These are phyloP conservation scores for Tenrec ecaudatus DNA, from an alignment of 2,113 vertebrate species.

Conservation along the genomic window DNA sequence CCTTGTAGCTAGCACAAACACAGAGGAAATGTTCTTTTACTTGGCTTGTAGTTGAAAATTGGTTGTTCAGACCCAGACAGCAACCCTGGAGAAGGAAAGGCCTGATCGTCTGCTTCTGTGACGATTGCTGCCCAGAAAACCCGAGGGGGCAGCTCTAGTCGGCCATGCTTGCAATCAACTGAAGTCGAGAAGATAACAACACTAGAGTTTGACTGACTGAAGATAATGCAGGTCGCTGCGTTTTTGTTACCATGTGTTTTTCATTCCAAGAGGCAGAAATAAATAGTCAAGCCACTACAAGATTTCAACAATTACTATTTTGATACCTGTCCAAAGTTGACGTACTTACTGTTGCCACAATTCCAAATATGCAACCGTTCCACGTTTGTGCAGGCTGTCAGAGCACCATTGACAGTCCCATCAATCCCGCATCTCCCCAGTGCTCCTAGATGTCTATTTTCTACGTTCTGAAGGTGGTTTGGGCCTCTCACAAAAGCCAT, in stretches of 20 bases:
- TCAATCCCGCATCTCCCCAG: not conserved
- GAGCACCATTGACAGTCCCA: not conserved
- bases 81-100: not conserved
- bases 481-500: not conserved
- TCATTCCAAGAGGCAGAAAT: conserved; percentile 12
- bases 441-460: not conserved
- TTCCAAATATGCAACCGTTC: not conserved
- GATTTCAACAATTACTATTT: conserved; percentile 1
- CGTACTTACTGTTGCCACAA: not conserved
- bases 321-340: not conserved
- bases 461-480: not conserved
- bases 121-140: not conserved
- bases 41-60: not conserved
- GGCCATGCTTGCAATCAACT: not conserved
- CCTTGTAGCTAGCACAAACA: too few species aligned
- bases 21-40: not conserved
- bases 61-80: not conserved
- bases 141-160: not conserved
- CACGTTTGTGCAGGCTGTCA: not conserved
- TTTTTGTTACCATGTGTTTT: not conserved
- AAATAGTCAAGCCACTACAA: not conserved
- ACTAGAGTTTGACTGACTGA: not conserved
- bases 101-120: not conserved
- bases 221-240: not conserved
- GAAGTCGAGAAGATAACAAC: not conserved